A percentile compares a stretch with the other conserved stretches of the same genome.
These are phyloP conservation scores for Anguilla japonica DNA, from an alignment of 2,113 vertebrate species.

Conservation along the genomic window DNA sequence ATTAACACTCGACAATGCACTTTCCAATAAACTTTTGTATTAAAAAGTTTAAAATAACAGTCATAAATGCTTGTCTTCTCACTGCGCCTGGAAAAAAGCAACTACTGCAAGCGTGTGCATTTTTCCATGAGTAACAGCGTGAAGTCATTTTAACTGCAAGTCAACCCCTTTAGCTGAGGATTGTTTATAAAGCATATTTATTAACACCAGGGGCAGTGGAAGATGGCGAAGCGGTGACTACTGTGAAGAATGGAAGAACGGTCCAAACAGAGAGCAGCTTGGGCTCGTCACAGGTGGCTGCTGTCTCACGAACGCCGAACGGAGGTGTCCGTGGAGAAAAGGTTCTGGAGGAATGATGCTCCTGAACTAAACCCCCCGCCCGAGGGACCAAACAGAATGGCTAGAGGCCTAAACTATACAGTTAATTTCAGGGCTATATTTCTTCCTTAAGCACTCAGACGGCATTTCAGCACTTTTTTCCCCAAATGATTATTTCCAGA, in stretches of 20 bases:
- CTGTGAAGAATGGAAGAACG: neutral
- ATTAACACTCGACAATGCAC: neutral
- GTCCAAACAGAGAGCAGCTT: neutral
- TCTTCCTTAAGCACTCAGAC: neutral
- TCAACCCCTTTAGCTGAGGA: too few species aligned
- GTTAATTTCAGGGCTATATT: neutral
- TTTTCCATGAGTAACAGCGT: too few species aligned
- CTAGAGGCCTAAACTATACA: neutral
- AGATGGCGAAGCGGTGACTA: neutral
- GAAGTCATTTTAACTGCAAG: too few species aligned
- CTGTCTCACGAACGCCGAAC: neutral
- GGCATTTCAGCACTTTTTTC: neutral
- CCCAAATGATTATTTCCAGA: conserved; percentile 20
- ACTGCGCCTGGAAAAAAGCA: too few species aligned
- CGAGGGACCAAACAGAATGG: neutral
- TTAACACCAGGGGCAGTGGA: neutral
- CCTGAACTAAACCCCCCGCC: neutral
- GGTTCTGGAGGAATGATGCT: neutral
- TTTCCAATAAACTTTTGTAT: too few species aligned
- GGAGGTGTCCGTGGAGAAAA: neutral
- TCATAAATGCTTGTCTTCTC: too few species aligned
- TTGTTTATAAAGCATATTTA: too few species aligned
- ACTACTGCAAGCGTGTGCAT: too few species aligned
- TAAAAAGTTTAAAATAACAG: too few species aligned
- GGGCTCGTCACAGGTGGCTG: neutral